phyloP scores from a whole-genome alignment of 2,113 vertebrate species.

The Caloenas nicobarica region DNA sequence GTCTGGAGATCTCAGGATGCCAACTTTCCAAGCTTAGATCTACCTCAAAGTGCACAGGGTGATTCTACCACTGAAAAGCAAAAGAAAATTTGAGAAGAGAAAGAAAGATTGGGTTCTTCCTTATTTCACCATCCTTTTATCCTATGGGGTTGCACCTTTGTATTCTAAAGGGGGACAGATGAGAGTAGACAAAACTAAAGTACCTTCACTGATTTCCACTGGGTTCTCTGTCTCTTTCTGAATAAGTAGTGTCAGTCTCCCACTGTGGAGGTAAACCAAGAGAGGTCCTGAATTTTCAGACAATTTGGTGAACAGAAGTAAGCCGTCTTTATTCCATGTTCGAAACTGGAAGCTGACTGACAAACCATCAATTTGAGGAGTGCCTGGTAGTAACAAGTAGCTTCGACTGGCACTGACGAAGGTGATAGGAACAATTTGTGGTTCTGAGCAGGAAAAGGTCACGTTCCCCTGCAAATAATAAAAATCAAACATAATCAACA shows the following conservation, averaged over 20 bases:
- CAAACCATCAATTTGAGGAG: slow-evolving; percentile 79
- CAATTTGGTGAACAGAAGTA: slow-evolving; percentile 83
- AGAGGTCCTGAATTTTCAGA: slow-evolving; percentile 80
- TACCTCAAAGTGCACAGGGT: not conserved
- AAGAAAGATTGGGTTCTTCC: not conserved
- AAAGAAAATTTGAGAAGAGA: not conserved
- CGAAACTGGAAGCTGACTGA: slow-evolving; percentile 93
- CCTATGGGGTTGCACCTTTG: not conserved
- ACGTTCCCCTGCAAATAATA: slow-evolving; percentile 89
- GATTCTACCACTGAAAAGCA: not conserved
- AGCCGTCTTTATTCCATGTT: slow-evolving; percentile 91
- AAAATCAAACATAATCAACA: slow-evolving; percentile 47
- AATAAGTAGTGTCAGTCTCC: slow-evolving; percentile 80
- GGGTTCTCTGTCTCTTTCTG: slow-evolving; percentile 74
- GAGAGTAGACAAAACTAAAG: not conserved
- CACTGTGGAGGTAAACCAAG: slow-evolving; percentile 80
- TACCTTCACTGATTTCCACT: slow-evolving; percentile 84
- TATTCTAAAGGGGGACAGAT: not conserved
- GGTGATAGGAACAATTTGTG: slow-evolving; percentile 88
- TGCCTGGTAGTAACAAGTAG: slow-evolving; percentile 87
- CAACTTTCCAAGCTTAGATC: not conserved
- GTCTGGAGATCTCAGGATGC: not conserved
- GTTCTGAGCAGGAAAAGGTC: slow-evolving; percentile 92
- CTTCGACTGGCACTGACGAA: slow-evolving; percentile 85
- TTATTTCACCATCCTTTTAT: not conserved